Evolutionary conservation across 2,113 vertebrate species (phyloP), one percentile per base, ranked within the genome.

Genomic region (Polypterus senegalus): DNA sequence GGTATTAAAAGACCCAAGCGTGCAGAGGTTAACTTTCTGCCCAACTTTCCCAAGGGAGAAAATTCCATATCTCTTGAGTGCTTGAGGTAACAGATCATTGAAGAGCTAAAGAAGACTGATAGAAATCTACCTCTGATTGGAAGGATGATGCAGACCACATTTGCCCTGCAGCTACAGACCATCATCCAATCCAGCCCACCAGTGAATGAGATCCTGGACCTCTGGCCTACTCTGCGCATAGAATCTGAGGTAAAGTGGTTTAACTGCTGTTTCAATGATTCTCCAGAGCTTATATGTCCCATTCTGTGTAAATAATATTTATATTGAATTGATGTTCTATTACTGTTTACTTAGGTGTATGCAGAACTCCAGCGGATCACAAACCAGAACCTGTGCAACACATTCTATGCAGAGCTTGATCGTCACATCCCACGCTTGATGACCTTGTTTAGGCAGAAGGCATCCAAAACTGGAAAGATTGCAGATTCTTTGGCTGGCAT

Each of bases 1-100:
- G 27, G 27, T 27, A 27, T 27, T 27, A 27, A 1, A 64, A 74
- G 63, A 63, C 63, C 66, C 4, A 69, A 63, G 61, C 61, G 49
- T 6, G 69, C 73, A 47, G 69, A 73, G 6, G 61, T 67, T 46
- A 69, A 69, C 53, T 69, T 58, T 43, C 53, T 68, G 51, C 66
- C 65, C 47, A 70, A 71, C 66, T 73, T 74, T 56, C 59, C 70
- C 2, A 45, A 69, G 67, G 68, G 64, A 57, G n/a, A 74, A 49
- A 59, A 72, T 55, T 48, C 60, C 3, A 53, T 57, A 67, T 65
- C 67, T 10, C 66, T 69, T 56, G 61, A 76, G 9, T 5, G 47
- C 1, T 7, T 66, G 9, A 69, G 67, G 48, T 57, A 61, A 44
- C 48, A 53, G 55, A 72, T 69, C 60, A 64, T 63, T 53, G 57